phyloP scores from a whole-genome alignment of 2,797 vertebrate species.

The Hirundo rustica region DNA sequence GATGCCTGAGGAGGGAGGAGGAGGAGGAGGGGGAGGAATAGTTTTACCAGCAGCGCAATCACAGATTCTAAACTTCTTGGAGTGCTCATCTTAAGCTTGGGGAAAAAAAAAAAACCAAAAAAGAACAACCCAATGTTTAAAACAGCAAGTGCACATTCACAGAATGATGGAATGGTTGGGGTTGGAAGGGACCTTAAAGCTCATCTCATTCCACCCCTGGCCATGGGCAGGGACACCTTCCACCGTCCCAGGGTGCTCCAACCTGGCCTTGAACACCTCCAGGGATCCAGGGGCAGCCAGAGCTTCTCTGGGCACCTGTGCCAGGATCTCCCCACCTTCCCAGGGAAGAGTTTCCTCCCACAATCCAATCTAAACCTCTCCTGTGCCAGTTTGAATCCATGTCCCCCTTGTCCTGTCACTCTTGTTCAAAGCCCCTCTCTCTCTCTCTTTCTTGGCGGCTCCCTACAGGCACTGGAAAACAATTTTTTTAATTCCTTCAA shows the following conservation, averaged over 20 bases:
- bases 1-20: neutral
- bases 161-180: neutral
- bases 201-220: neutral
- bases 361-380: neutral
- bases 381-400: neutral
- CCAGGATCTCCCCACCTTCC: neutral
- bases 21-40: neutral
- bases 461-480: neutral
- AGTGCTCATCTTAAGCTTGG: neutral
- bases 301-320: neutral
- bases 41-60: neutral
- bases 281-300: neutral
- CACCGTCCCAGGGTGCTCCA: accelerated
- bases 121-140: neutral
- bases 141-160: neutral
- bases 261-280: accelerated
- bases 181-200: neutral
- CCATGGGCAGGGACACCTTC: neutral
- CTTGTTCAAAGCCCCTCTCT: neutral
- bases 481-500: neutral
- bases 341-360: neutral
- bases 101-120: neutral
- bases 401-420: neutral
- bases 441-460: accelerated
- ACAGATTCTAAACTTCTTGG: neutral